Base-by-base conservation (phyloP, 2,113 vertebrate species). In the Saguinus imperator region DNA sequence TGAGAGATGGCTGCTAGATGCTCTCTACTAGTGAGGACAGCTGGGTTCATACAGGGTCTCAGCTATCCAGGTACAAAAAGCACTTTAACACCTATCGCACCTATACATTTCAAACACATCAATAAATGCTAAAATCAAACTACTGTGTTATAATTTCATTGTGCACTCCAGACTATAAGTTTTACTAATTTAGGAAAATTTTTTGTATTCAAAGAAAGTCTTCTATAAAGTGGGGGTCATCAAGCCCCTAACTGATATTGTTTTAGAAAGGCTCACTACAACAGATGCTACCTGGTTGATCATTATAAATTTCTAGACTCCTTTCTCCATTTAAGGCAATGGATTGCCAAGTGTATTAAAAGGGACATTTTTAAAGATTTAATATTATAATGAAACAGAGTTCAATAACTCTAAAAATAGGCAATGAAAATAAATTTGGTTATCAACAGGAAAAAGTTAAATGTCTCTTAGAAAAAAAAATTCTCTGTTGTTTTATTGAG, bases 331-430 rank as follows among this genome's bases (percentile, higher is more conserved):
- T 35, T 86, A 89, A 58, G 1, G 1, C 5, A 1, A 91, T 68
- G 2, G 52, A 94, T 61, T 80, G 23, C 29, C 40, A 29, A 45
- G 8, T 80, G 4, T 43, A 93, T 66, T 72, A n/a, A 91, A 93
- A 97, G 10, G 61, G 37, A 6, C 12, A 58, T 29, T 82, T 95
- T 79, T 48, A 91, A 55, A 70, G 3, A 14, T 77, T 86, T 82
- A 89, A 83, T 83, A 85, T 80, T 96, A n/a, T 87, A 86, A 61
- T 94, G 35, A 94, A 94, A 84, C 35, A 85, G 29, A 58, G 20
- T 58, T 91, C 55, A 93, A 70, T 48, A 92, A 70, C 68, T 45
- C 64, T 64, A 88, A 91, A 94, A 81, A 81, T 27, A 81, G 57
- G 55, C 57, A 89, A 70, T 81, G 61, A 57, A 94, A 84, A 80